Evolutionary conservation across 2,797 vertebrate genomes (phyloP).

Genomic region (Crenuchus spilurus): DNA sequence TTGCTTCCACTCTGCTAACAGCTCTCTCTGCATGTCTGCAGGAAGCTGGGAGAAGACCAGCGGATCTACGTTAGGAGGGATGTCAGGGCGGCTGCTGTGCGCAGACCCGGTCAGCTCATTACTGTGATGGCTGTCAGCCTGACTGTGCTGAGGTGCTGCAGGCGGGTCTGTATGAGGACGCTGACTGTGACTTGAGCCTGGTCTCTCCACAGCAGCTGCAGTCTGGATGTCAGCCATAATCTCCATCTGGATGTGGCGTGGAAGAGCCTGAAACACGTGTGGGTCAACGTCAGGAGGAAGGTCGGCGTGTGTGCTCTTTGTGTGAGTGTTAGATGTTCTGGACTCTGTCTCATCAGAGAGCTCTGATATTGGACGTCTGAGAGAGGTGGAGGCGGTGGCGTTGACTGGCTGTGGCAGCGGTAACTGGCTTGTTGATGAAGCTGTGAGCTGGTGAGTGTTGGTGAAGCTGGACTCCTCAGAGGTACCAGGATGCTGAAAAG

Average conservation of each 20-base stretch:
- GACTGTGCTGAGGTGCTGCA: not conserved
- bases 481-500: too few relatives aligned
- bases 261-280: constrained; percentile 84
- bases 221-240: constrained; percentile 65
- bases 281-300: constrained; percentile 77
- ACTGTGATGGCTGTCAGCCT: too few relatives aligned
- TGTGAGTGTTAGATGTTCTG: not conserved
- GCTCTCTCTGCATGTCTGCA: constrained; percentile 79
- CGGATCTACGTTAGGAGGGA: constrained; percentile 82
- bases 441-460: not conserved
- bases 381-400: not conserved
- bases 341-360: not conserved
- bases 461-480: too few relatives aligned
- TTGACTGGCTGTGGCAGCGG: constrained; percentile 1
- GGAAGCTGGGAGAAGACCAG: constrained; percentile 83
- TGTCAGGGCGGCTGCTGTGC: constrained; percentile 31
- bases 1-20: constrained; percentile 84
- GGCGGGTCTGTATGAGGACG: not conserved
- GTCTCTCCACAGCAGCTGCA: constrained; percentile 14
- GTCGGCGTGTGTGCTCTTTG: not conserved
- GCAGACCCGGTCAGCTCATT: too few relatives aligned
- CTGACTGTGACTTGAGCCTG: too few relatives aligned
- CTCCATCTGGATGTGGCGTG: constrained; percentile 84
- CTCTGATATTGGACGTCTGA: not conserved
- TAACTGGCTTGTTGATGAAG: not conserved